Base-by-base conservation (phyloP, 1,140 invertebrate genomes). In the Archivesica marissinica region DNA sequence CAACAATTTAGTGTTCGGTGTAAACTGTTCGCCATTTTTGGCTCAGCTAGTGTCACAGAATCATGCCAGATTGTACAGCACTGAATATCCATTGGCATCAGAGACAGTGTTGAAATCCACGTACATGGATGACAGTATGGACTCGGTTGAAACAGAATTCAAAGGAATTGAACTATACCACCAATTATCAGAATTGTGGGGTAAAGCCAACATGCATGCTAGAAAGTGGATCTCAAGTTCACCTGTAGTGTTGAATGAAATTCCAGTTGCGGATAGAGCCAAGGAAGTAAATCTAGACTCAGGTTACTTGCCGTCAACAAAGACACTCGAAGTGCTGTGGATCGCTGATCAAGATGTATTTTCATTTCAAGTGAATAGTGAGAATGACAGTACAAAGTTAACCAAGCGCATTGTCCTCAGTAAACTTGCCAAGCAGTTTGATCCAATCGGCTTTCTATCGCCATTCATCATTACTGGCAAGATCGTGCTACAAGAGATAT, bases 241-340 rank as follows among this genome's bases (percentile, higher is more conserved):
- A 2, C 3, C 38, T 1, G 41, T 28, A 64, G 72, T 84, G 1
- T 66, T 84, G n/a, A 17, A 47, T 47, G 1, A 50, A 0, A 33
- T 61, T 64, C 52, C 81, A 41, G 2, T 0, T 47, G 54, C 41
- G 50, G 56, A 64, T 35, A 25, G 81, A n/a, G 52, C 41, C 11
- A 2, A 25, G 17, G 2, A 84, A 35, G 20, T 81, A 23, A 33
- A 74, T 59, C 30, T 64, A 33, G 28, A n/a, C 23, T 30, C 28
- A 23, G 56, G 30, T 17, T 11, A 50, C 6, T 64, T 84, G 17
- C 81, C 70, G 2, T 74, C 68, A 44, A n/a, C 77, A 13, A 84
- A 76, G 38, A 76, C 81, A 11, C 30, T 84, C n/a, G 68, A 59
- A n/a, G n/a, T 84, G 17, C 44, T 83, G 6, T 86, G 85, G 85